Conservation (phyloP, 1,140 invertebrate genomes). For the Octopus bimaculoides region DNA sequence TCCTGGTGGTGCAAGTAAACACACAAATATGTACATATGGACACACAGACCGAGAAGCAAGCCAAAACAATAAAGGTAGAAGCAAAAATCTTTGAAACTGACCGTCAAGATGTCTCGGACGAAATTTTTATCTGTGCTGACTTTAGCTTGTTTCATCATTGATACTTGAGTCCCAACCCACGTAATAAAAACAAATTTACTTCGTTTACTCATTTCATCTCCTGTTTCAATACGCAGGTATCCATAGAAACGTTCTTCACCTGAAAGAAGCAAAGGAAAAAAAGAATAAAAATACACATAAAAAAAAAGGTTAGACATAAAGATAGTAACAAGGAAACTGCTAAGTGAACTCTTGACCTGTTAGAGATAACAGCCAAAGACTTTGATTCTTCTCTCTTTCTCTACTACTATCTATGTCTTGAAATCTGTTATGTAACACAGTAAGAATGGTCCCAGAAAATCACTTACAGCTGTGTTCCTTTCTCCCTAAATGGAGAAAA, state of each 20-base stretch:
- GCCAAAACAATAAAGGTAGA: background rate
- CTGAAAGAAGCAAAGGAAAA: slow-evolving; percentile 36
- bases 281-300: background rate
- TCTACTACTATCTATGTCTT: too few species aligned
- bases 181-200: slow-evolving; percentile 75
- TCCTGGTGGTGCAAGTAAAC: background rate
- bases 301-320: background rate
- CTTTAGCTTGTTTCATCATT: slow-evolving; percentile 73
- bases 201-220: slow-evolving; percentile 77
- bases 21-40: slow-evolving; percentile 12
- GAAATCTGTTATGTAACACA: too few species aligned
- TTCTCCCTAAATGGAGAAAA: too few species aligned
- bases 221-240: slow-evolving; percentile 69
- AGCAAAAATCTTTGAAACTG: slow-evolving; percentile 49
- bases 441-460: too few species aligned
- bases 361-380: too few species aligned
- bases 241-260: slow-evolving; percentile 72
- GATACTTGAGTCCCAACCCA: slow-evolving; percentile 74
- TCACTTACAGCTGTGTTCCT: too few species aligned
- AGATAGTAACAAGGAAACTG: background rate
- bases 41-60: slow-evolving; percentile 10
- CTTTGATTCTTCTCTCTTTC: too few species aligned
- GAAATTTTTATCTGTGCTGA: slow-evolving; percentile 75
- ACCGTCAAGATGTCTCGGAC: slow-evolving; percentile 74
- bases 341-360: too few species aligned